Evolutionary conservation across 2,113 vertebrate genomes (phyloP).

Genomic region (Elanus axillaris): DNA sequence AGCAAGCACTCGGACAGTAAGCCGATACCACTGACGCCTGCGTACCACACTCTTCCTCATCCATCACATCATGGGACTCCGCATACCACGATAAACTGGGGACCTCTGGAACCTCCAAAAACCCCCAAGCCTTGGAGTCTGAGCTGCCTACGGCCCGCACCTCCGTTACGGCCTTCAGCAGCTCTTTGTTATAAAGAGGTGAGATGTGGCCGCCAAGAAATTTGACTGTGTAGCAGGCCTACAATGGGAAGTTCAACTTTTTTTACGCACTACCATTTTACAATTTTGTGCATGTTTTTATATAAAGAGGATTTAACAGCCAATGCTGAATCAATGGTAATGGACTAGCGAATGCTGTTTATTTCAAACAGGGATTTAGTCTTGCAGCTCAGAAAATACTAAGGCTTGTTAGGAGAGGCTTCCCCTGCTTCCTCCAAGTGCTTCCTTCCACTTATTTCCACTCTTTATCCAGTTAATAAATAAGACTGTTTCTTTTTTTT

Average conservation of each 20-base stretch:
- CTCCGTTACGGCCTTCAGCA: conserved; percentile 91
- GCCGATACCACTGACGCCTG: conserved; percentile 86
- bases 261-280: not conserved
- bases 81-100: conserved; percentile 95
- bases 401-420: not conserved
- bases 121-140: conserved; percentile 98
- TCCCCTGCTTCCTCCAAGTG: rapidly evolving
- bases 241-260: not conserved
- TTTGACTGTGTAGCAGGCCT: not conserved
- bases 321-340: not conserved
- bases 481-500: not conserved
- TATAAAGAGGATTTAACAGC: not conserved
- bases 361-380: not conserved
- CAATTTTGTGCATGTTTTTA: not conserved
- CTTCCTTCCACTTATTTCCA: not conserved
- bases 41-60: conserved; percentile 96
- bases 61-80: conserved; percentile 91
- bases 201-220: not conserved
- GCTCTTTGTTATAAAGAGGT: conserved; percentile 99
- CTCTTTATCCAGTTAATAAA: not conserved
- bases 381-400: not conserved
- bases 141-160: conserved; percentile 93
- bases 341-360: not conserved
- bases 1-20: conserved; percentile 91
- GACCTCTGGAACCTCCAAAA: conserved; percentile 93